Conservation (phyloP, 2,888 invertebrate species). For the Microdon myrmicae region DNA sequence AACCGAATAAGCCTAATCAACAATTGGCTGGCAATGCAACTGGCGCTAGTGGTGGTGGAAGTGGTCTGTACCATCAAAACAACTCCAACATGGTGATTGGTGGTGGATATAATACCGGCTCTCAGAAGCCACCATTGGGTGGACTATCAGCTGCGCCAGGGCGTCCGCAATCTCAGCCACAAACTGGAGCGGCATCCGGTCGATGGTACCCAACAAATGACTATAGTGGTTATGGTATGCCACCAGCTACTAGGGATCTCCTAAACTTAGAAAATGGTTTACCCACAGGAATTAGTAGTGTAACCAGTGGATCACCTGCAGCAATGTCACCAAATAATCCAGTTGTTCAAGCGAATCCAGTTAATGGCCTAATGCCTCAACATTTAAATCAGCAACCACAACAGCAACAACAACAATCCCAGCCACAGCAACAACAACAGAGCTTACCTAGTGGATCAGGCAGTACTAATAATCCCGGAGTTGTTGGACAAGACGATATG, state of each 20-base stretch:
- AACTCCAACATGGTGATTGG: conserved; percentile 50
- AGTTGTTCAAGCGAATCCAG: conserved; percentile 52
- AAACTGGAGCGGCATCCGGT: conserved; percentile 54
- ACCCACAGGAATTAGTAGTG: conserved; percentile 57
- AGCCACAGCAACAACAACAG: conserved; percentile 46
- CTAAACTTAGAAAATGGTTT: conserved; percentile 63
- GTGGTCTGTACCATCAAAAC: conserved; percentile 56
- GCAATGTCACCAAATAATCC: conserved; percentile 67
- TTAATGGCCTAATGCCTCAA: conserved; percentile 52
- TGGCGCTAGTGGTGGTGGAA: conserved; percentile 48
- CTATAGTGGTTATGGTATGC: conserved; percentile 56
- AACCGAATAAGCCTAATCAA: conserved; percentile 52
- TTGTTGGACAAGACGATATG: conserved; percentile 60
- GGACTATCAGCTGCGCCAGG: conserved; percentile 54
- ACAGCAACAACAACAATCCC: conserved; percentile 25
- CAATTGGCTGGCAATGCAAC: conserved; percentile 44
- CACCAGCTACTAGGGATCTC: conserved; percentile 60
- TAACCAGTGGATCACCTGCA: conserved; percentile 61
- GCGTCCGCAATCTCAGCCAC: conserved; percentile 60
- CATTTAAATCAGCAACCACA: conserved; percentile 30
- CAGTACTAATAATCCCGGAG: conserved; percentile 18
- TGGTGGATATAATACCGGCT: conserved; percentile 52
- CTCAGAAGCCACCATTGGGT: conserved; percentile 29
- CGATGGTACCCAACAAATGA: conserved; percentile 54
- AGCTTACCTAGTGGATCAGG: conserved; percentile 48